Evolutionary conservation across 1,140 invertebrate genomes (phyloP).

Genomic region (Calycopis cecrops): DNA sequence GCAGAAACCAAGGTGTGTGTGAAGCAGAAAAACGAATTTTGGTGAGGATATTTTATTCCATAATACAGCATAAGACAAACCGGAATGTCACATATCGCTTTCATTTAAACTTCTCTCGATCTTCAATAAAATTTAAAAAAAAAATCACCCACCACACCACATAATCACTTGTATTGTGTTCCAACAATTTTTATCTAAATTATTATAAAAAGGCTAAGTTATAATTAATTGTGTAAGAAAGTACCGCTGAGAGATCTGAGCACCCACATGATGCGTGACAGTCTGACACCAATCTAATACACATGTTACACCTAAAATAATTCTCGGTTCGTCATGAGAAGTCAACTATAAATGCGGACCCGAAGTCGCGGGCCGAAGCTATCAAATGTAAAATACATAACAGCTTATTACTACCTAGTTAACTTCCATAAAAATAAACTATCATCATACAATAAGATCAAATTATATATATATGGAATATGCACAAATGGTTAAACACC

Average conservation of each 20-base stretch:
- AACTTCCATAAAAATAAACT: constrained; percentile 69
- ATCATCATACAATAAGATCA: constrained; percentile 63
- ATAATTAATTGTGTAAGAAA: constrained; percentile 72
- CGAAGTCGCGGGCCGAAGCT: constrained; percentile 45
- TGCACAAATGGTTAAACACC: constrained; percentile 36
- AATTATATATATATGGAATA: constrained; percentile 43
- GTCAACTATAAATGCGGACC: constrained; percentile 66
- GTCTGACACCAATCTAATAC: constrained; percentile 56
- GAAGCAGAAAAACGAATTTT: constrained; percentile 48
- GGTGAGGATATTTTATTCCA: constrained; percentile 77
- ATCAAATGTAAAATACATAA: constrained; percentile 66
- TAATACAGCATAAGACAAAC: constrained; percentile 77
- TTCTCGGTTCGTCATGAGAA: constrained; percentile 63
- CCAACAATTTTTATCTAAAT: constrained; percentile 70
- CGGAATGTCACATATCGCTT: constrained; percentile 75
- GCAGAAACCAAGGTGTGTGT: background rate
- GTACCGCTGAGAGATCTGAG: constrained; percentile 59
- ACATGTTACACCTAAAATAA: constrained; percentile 71
- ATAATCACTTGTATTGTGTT: constrained; percentile 60
- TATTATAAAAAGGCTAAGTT: constrained; percentile 74
- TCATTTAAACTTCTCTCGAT: constrained; percentile 54
- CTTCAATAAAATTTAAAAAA: constrained; percentile 67
- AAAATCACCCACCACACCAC: constrained; percentile 60
- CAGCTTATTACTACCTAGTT: constrained; percentile 70
- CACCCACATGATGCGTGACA: constrained; percentile 37